Conservation (phyloP, 2,888 invertebrate genomes). For the Pomacea canaliculata region DNA sequence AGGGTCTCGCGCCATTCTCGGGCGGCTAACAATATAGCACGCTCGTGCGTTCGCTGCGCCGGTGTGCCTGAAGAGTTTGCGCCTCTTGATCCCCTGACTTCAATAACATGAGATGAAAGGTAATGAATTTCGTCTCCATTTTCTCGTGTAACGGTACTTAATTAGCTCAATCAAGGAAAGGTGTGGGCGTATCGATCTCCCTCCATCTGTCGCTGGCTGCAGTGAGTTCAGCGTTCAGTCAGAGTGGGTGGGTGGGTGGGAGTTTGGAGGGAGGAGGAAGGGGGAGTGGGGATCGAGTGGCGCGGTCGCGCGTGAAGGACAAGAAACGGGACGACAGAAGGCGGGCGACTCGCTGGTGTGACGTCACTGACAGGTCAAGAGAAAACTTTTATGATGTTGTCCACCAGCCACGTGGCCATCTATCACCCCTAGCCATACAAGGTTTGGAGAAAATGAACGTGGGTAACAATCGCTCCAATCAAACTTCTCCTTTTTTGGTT, state of each 20-base stretch:
- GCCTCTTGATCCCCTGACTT: conserved; percentile 4
- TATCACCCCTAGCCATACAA: too few species aligned
- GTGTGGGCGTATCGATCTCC: background rate
- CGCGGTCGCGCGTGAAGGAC: too few species aligned
- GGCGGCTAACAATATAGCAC: background rate
- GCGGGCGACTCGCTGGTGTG: too few species aligned
- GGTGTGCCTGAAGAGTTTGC: background rate
- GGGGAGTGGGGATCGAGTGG: too few species aligned
- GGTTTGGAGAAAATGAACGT: too few species aligned
- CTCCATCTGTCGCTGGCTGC: conserved; percentile 2
- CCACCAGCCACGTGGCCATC: too few species aligned
- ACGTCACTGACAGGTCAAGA: too few species aligned
- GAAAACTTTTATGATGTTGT: too few species aligned
- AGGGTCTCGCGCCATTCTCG: conserved; percentile 2
- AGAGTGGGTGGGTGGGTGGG: background rate
- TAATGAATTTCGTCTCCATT: background rate
- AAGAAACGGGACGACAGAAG: too few species aligned
- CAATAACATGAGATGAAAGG: conserved; percentile 1
- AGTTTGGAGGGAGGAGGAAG: too few species aligned
- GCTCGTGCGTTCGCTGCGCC: background rate
- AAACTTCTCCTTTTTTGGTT: too few species aligned
- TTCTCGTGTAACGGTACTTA: background rate
- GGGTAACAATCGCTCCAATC: too few species aligned
- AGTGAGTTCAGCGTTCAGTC: background rate
- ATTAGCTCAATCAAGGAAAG: conserved; percentile 1